These are phyloP conservation scores for Drosophila neonasuta DNA, from an alignment of 2,888 invertebrate species.

Conservation along the genomic window DNA sequence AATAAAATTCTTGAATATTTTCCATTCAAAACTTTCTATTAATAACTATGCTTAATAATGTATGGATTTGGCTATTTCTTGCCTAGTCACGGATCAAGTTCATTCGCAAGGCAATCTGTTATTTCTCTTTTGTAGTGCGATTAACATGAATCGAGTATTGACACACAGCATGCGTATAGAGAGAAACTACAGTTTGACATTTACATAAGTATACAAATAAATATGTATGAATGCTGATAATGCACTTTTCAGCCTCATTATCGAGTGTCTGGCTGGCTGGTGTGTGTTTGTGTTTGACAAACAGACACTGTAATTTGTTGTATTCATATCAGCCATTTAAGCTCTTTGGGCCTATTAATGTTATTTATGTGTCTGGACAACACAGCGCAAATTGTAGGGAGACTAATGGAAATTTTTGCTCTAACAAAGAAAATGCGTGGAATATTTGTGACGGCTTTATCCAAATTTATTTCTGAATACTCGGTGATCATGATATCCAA, in stretches of 20 bases:
- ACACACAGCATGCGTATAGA: conserved; percentile 29
- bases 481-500: neutral
- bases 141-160: conserved; percentile 22
- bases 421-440: neutral
- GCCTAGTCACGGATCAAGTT: conserved; percentile 27
- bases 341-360: conserved; percentile 14
- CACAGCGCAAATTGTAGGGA: neutral
- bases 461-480: neutral
- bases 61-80: conserved; percentile 1
- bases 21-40: neutral
- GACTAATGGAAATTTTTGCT: neutral
- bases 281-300: conserved; percentile 24
- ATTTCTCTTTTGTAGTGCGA: neutral
- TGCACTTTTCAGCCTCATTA: conserved; percentile 10
- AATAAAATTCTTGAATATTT: too few relatives aligned
- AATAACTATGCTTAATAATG: neutral
- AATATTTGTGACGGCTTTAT: neutral
- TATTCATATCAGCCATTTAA: neutral
- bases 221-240: neutral
- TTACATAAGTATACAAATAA: conserved; percentile 28
- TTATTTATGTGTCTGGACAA: conserved; percentile 40
- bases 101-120: conserved; percentile 7
- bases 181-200: conserved; percentile 24
- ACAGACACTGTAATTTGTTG: conserved; percentile 3
- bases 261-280: conserved; percentile 13